Conservation (phyloP, 2,113 vertebrate genomes). For the Cricetomys ansorgei region DNA sequence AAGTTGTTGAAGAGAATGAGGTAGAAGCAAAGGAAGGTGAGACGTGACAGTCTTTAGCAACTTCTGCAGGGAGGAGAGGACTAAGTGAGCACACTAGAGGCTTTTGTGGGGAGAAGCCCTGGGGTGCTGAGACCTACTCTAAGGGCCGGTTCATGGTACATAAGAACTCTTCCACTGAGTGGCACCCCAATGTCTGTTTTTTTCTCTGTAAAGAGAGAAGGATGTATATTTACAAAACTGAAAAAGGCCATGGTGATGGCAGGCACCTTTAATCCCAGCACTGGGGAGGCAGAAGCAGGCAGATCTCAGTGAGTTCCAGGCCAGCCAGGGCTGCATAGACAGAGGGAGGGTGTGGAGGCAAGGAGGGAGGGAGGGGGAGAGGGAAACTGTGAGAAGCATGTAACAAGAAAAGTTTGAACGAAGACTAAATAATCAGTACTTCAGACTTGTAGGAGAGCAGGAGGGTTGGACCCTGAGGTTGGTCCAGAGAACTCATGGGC, state of each 20-base stretch:
- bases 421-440: neutral
- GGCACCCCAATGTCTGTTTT: neutral
- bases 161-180: neutral
- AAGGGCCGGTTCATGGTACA: too few species aligned
- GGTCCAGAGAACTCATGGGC: neutral
- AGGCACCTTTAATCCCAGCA: neutral
- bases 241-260: neutral
- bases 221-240: neutral
- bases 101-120: neutral
- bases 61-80: neutral
- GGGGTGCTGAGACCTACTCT: neutral
- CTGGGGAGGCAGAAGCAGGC: neutral
- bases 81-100: neutral
- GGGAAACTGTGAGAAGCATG: too few species aligned
- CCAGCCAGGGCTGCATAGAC: neutral
- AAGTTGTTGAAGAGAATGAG: neutral
- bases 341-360: too few species aligned
- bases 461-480: neutral
- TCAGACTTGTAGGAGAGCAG: neutral
- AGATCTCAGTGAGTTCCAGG: neutral
- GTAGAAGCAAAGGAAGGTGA: neutral
- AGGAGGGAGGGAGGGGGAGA: too few species aligned
- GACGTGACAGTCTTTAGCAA: neutral
- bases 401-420: neutral
- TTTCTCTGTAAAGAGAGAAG: neutral